A percentile compares a stretch with the other conserved stretches of the same genome.
Conservation (phyloP, 2,888 invertebrate genomes). For the Bugulina stolonifera region DNA sequence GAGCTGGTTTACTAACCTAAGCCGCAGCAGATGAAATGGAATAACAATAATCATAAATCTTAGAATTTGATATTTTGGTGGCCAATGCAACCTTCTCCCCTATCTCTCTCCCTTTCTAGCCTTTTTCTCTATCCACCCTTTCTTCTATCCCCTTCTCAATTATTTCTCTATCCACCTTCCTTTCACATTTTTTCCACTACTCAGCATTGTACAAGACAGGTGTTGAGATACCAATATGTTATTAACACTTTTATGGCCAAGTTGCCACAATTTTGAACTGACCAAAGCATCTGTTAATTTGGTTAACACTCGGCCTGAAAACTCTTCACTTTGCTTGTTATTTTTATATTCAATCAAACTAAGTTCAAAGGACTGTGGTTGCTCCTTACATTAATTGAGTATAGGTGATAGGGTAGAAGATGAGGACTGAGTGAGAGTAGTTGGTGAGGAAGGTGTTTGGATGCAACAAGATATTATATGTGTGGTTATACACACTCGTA, state of each 20-base stretch:
- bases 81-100: no score
- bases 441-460: not conserved
- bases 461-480: slow-evolving; percentile 23
- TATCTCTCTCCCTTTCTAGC: no score
- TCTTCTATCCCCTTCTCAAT: no score
- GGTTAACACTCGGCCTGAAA: not conserved
- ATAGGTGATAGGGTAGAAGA: not conserved
- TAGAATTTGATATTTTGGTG: no score
- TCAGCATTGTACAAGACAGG: not conserved
- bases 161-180: no score
- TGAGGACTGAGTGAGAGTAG: slow-evolving; percentile 2
- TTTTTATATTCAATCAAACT: not conserved
- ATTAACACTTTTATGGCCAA: not conserved
- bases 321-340: slow-evolving; percentile 2
- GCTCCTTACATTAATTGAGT: slow-evolving; percentile 16
- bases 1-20: no score
- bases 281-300: slow-evolving; percentile 26
- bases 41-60: no score
- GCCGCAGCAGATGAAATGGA: no score
- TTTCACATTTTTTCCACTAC: not conserved
- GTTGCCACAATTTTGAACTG: slow-evolving; percentile 14
- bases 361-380: slow-evolving; percentile 18
- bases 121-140: no score
- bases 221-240: not conserved
- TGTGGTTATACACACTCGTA: slow-evolving; percentile 7